Percentiles rank a stretch among this genome's conserved stretches.
Evolutionary conservation across 2,888 invertebrate genomes (phyloP).

Genomic region (Belgica antarctica): DNA sequence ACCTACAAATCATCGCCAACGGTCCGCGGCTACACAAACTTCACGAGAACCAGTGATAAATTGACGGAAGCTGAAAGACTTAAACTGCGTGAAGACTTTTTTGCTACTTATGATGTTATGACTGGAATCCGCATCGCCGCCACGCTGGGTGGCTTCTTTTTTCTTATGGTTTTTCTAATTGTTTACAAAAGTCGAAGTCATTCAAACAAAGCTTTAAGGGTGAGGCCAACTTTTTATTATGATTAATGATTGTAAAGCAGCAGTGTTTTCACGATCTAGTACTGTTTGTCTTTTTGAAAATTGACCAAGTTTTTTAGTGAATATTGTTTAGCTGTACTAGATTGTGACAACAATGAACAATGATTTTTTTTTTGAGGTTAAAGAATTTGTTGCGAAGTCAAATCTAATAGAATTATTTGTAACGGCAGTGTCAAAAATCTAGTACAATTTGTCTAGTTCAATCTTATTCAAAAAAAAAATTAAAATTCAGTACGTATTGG

Average conservation of each 20-base stretch:
- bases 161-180: constrained; percentile 85
- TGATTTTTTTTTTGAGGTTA: too few relatives aligned
- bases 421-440: too few relatives aligned
- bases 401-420: too few relatives aligned
- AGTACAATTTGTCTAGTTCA: too few relatives aligned
- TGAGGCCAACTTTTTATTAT: constrained; percentile 45
- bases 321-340: background rate
- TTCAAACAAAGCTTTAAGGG: constrained; percentile 66
- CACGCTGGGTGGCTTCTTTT: constrained; percentile 87
- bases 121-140: constrained; percentile 89
- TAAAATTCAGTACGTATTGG: too few relatives aligned
- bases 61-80: constrained; percentile 58
- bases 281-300: too few relatives aligned
- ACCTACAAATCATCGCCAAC: constrained; percentile 42
- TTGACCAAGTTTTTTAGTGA: too few relatives aligned
- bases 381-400: too few relatives aligned
- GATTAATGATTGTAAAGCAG: too few relatives aligned
- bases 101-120: constrained; percentile 90
- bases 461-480: too few relatives aligned
- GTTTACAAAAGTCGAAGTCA: constrained; percentile 85
- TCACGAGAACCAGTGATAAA: constrained; percentile 14
- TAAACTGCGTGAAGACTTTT: constrained; percentile 75
- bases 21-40: background rate
- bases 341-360: too few relatives aligned
- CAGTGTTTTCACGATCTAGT: too few relatives aligned